Evolutionary conservation across 2,113 vertebrate species (phyloP).

Genomic region (Sorex araneus): DNA sequence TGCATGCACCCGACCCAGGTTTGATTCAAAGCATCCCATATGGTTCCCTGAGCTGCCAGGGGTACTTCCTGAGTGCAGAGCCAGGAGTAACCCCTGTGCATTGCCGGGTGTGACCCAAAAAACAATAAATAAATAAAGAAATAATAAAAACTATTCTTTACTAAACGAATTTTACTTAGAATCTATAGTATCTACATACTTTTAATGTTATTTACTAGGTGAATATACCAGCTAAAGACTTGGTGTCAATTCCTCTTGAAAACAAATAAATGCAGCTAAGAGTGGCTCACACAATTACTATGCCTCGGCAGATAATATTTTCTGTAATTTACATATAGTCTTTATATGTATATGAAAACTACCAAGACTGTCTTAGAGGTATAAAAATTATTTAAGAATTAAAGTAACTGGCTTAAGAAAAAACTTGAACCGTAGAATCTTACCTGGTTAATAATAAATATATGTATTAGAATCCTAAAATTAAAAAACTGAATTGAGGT

Average conservation of each 20-base stretch:
- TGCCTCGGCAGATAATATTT: constrained; percentile 55
- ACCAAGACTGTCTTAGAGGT: not conserved
- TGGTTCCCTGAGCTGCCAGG: no score
- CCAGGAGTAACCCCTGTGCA: no score
- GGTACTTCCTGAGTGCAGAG: no score
- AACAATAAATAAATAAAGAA: no score
- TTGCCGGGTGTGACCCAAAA: no score
- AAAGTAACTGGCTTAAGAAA: constrained; percentile 36
- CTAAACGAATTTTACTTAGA: constrained; percentile 11
- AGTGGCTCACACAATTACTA: constrained; percentile 36
- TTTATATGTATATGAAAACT: not conserved
- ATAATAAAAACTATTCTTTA: no score
- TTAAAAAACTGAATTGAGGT: not conserved
- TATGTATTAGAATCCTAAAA: not conserved
- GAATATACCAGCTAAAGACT: not conserved
- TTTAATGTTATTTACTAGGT: not conserved
- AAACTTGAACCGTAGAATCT: constrained; percentile 17
- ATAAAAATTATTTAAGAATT: constrained; percentile 34
- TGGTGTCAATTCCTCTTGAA: not conserved
- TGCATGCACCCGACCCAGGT: no score
- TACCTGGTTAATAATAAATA: constrained; percentile 32
- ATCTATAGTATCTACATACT: not conserved
- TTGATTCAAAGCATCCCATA: no score
- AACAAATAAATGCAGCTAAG: not conserved
- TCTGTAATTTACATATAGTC: not conserved